Percentiles rank a stretch among this genome's conserved stretches.
These are phyloP conservation scores for Teleogryllus occipitalis DNA, from an alignment of 1,140 invertebrate species.

Conservation along the genomic window DNA sequence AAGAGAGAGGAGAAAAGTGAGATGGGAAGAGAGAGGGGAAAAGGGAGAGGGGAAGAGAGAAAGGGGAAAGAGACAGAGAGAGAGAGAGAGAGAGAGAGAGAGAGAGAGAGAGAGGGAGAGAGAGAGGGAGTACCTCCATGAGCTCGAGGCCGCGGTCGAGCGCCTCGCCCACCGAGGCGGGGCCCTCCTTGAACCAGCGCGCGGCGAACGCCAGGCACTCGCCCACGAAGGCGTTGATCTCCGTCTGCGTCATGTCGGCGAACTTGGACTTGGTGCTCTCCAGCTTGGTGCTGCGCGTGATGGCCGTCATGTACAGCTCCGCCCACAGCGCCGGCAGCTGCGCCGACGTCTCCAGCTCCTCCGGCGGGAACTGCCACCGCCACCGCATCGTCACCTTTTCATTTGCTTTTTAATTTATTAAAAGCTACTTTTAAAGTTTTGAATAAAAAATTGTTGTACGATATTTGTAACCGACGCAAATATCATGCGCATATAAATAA, in stretches of 20 bases:
- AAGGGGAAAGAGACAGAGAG: neutral
- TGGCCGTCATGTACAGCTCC: constrained; percentile 51
- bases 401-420: neutral
- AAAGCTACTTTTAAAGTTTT: neutral
- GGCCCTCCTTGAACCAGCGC: constrained; percentile 64
- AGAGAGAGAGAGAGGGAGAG: neutral
- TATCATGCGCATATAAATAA: too few relatives aligned
- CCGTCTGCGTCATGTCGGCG: constrained; percentile 58
- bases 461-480: too few relatives aligned
- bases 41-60: neutral
- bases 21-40: too few relatives aligned
- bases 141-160: constrained; percentile 55
- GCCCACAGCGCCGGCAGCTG: constrained; percentile 58
- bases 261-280: constrained; percentile 66
- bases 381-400: too few relatives aligned
- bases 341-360: constrained; percentile 48
- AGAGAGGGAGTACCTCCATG: neutral
- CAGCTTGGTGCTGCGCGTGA: constrained; percentile 56
- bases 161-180: constrained; percentile 63
- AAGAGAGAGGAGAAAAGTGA: too few relatives aligned
- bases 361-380: constrained; percentile 31
- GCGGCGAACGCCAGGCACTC: constrained; percentile 59
- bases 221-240: constrained; percentile 61
- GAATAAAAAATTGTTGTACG: too few relatives aligned
- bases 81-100: neutral